Base-by-base conservation (phyloP, 1,140 invertebrate species). In the Tetragnatha versicolor region DNA sequence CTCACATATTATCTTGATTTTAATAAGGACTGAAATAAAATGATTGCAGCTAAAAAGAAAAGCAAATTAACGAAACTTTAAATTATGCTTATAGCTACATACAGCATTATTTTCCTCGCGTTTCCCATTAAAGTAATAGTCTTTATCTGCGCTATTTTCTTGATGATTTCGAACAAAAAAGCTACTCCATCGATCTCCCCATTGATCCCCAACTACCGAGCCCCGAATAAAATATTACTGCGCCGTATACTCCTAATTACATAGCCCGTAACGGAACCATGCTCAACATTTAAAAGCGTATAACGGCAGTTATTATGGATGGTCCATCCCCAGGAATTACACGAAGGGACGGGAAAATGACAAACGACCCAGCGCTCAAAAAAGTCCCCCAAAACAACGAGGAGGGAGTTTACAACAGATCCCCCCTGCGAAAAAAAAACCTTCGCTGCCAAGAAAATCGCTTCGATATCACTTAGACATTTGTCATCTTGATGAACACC, bases 391-490 rank as follows among this genome's bases (percentile, higher is more conserved):
- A 27, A 51, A 45, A 73, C 51, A 51, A 31, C 27, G 33, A 31
- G n/a, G 55, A 35, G 17, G 14, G 17, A 33, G 35, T 33, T n/a
- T n/a, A 58, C 39, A 42, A 65, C 39, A 65, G 61, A 65, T 14
- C 61, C n/a, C n/a, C n/a, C n/a, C n/a, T 25, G 22, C 27, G 33
- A 45, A 63, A 76, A 65, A 76, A 45, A 77, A 77, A 77, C 39
- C 37, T 33, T 39, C 22, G 22, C 61, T 33, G 17, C 12, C 25
- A 77, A 63, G 55, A 75, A 77, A 77, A 77, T 77, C 73, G 42
- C 42, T 77, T 61, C 73, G 45, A 77, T 77, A 77, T 77, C 61
- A 77, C 73, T 77, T 77, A 77, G 73, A 77, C 61, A 77, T 77
- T 77, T 77, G 73, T 77, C 73, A 77, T 77, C 61, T 77, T 77